Conservation (phyloP, 2,888 invertebrate genomes). For the Chrysomela aeneicollis region DNA sequence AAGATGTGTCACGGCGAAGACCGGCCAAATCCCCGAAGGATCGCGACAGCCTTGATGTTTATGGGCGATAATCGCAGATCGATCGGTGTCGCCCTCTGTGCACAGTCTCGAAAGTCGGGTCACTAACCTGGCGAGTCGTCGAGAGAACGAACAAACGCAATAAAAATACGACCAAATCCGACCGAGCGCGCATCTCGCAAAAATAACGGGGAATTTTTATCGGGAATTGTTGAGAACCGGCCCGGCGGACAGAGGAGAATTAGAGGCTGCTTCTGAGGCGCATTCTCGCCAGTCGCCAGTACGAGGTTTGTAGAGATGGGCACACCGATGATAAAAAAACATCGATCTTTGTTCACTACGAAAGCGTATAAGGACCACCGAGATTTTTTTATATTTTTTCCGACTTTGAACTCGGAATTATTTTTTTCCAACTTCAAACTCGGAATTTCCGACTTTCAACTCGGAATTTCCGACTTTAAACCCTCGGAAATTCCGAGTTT, state of each 20-base stretch:
- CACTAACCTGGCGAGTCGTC: conserved; percentile 24
- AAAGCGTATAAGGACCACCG: no score
- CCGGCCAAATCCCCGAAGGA: neutral
- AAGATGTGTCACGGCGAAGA: neutral
- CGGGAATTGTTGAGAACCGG: conserved; percentile 58
- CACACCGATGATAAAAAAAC: no score
- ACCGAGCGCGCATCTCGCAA: conserved; percentile 53
- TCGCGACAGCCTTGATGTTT: neutral
- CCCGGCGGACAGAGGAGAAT: conserved; percentile 55
- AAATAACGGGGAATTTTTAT: conserved; percentile 63
- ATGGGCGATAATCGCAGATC: conserved; percentile 2
- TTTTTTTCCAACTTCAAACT: no score
- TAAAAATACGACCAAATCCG: conserved; percentile 61
- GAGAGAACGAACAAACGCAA: conserved; percentile 46
- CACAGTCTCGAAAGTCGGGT: conserved; percentile 13
- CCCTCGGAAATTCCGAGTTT: no score
- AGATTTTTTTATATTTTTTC: no score
- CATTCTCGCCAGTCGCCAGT: conserved; percentile 36
- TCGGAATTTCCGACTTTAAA: no score
- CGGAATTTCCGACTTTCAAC: no score
- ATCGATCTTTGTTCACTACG: no score
- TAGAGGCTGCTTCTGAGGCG: conserved; percentile 43
- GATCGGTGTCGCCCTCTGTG: neutral
- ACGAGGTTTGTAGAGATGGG: no score
- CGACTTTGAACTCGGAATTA: no score